Conservation (phyloP, 1,140 invertebrate genomes). For the Copidosoma floridanum region DNA sequence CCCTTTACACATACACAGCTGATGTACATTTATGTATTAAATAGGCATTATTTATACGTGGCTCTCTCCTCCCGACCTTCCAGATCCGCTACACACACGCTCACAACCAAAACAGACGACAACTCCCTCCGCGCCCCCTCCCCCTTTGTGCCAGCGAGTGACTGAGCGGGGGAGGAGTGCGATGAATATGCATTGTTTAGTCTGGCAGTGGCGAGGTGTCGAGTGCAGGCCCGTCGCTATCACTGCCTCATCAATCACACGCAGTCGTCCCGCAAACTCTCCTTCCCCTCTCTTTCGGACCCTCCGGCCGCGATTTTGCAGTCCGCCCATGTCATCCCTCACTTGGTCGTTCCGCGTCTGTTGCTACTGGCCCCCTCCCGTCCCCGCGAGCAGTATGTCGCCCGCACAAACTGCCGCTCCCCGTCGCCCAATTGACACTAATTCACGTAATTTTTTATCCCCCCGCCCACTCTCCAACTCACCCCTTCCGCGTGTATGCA, state of each 20-base stretch:
- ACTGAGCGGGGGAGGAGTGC: no score
- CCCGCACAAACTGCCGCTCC: slow-evolving; percentile 5
- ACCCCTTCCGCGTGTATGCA: no score
- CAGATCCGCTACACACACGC: no score
- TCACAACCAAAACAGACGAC: not conserved
- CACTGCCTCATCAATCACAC: slow-evolving; percentile 56
- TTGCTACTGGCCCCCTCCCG: not conserved
- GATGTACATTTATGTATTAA: slow-evolving; percentile 56
- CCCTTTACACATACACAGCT: no score
- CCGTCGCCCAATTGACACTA: slow-evolving; percentile 36
- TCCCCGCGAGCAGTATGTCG: no score
- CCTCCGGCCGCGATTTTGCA: slow-evolving; percentile 24
- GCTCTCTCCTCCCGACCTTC: not conserved
- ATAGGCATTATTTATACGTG: slow-evolving; percentile 54
- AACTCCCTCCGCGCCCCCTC: not conserved
- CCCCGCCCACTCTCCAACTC: slow-evolving; percentile 19
- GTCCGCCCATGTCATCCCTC: slow-evolving; percentile 31
- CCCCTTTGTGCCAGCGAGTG: no score
- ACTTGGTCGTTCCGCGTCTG: slow-evolving; percentile 1
- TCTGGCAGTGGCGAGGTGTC: slow-evolving; percentile 52
- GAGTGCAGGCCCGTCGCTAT: slow-evolving; percentile 56
- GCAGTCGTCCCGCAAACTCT: slow-evolving; percentile 37
- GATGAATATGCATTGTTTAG: slow-evolving; percentile 56
- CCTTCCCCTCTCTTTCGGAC: slow-evolving; percentile 21
- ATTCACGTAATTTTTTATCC: slow-evolving; percentile 41